Conservation (phyloP, 2,797 vertebrate genomes). For the Crypturellus tataupa region DNA sequence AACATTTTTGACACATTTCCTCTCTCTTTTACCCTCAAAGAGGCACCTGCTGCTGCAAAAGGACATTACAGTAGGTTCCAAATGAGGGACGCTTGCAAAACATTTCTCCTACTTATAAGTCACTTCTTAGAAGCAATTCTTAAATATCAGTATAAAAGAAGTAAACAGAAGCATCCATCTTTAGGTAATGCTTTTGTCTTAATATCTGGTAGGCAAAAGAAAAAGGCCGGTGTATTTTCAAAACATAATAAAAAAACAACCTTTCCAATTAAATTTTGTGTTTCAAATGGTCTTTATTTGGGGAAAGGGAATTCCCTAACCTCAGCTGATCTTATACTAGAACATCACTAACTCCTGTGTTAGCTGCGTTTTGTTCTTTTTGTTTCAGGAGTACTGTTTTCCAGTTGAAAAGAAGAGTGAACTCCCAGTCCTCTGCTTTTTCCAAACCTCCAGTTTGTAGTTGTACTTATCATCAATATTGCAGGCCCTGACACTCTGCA, state of each 20-base stretch:
- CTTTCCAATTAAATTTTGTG: slow-evolving; percentile 9
- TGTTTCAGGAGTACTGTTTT: slow-evolving; percentile 51
- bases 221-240: slow-evolving; percentile 28
- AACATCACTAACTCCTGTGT: slow-evolving; percentile 9
- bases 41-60: slow-evolving; percentile 62
- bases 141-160: slow-evolving; percentile 18
- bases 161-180: slow-evolving; percentile 16
- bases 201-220: slow-evolving; percentile 50
- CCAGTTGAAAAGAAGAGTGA: slow-evolving; percentile 68
- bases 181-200: slow-evolving; percentile 37
- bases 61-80: slow-evolving; percentile 26
- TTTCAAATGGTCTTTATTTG: neutral
- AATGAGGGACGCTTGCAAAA: slow-evolving; percentile 10
- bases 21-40: slow-evolving; percentile 39
- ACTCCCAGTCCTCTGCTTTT: slow-evolving; percentile 56
- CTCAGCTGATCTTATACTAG: slow-evolving; percentile 30
- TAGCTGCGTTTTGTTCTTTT: slow-evolving; percentile 62
- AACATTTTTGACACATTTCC: slow-evolving; percentile 38
- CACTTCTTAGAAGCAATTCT: slow-evolving; percentile 17
- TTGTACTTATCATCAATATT: slow-evolving; percentile 77
- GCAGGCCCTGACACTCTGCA: slow-evolving; percentile 80
- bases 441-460: slow-evolving; percentile 75
- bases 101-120: neutral
- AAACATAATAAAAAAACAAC: neutral
- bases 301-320: neutral